These are phyloP conservation scores for Philhelius pedissequus DNA, from an alignment of 2,888 invertebrate genomes.

Conservation along the genomic window DNA sequence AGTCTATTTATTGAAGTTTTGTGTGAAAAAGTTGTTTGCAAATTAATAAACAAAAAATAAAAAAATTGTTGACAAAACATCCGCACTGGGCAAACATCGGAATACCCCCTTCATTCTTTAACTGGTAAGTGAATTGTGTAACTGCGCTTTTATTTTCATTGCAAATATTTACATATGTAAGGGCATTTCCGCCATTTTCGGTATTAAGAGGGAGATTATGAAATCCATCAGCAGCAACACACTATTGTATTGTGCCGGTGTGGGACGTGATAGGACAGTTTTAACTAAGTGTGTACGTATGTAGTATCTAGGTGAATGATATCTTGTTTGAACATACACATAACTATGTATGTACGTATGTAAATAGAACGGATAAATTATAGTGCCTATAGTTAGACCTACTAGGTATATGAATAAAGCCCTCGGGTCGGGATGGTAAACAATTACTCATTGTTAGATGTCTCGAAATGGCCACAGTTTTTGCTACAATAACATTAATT, in stretches of 20 bases:
- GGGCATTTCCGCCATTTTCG: constrained; percentile 5
- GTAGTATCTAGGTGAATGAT: not conserved
- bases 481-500: not conserved
- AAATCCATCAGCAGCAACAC: not conserved
- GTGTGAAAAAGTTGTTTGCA: not conserved
- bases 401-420: not conserved
- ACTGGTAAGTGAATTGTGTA: constrained; percentile 50
- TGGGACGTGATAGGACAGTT: not conserved
- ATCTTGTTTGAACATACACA: too few species aligned
- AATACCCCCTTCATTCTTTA: constrained; percentile 25
- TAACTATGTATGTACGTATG: too few species aligned
- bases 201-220: not conserved
- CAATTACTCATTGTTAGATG: constrained; percentile 45
- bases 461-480: not conserved
- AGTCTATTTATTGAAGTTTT: not conserved
- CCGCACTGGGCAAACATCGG: not conserved
- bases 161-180: constrained; percentile 54
- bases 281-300: too few species aligned
- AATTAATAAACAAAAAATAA: too few species aligned
- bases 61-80: not conserved
- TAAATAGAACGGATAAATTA: constrained; percentile 11
- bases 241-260: not conserved
- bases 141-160: constrained; percentile 31
- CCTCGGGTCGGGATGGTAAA: constrained; percentile 36
- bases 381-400: not conserved